Evolutionary conservation across 2,797 vertebrate species (phyloP), one percentile per base, ranked within the genome.

Genomic region (Halcyon smyrnensis): DNA sequence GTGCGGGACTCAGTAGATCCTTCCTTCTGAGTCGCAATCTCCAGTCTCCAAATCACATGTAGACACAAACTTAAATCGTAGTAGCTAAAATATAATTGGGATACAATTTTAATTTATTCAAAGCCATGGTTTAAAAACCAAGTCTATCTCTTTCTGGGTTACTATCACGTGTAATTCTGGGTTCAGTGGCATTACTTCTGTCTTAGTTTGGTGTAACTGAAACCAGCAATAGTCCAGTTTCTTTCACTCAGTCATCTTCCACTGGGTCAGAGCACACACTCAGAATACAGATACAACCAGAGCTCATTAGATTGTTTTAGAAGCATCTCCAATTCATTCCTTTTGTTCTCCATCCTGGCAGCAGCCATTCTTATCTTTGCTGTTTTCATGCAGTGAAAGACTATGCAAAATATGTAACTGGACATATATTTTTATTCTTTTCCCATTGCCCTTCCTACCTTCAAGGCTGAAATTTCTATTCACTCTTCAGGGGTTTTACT

Each of bases 361-460:
- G 89, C 84, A 65, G 85, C 71, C 43, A 62, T 64, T 89, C 95
- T 92, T 59, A 36, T 65, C 12, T 84, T 81, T 74, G 46, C 48
- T 76, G 37, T 83, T 95, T 87, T 84, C 70, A 70, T 50, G 48
- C 86, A 83, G 67, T 86, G 83, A 78, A 87, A 88, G 39, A 87
- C 95, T 89, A 87, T 95, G 93, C 87, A 93, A 93, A 93, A 84
- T 85, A 69, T 15, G 18, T 83, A 95, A 92, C 82, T 96, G 88
- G 95, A 95, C 27, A 54, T 91, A 74, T 74, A 45, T 78, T 89
- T 90, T 91, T 62, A 59, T 82, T 93, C 27, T 93, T 69, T 73
- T 46, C 21, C 36, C 8, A 8, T 64, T 0, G 0, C 8, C 10
- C 59, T 62, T 51, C 53, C 75, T 65, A 45, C 8, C 3, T 62